These are phyloP conservation scores for Saxidomus purpurata DNA, from an alignment of 1,140 invertebrate genomes.

Conservation along the genomic window DNA sequence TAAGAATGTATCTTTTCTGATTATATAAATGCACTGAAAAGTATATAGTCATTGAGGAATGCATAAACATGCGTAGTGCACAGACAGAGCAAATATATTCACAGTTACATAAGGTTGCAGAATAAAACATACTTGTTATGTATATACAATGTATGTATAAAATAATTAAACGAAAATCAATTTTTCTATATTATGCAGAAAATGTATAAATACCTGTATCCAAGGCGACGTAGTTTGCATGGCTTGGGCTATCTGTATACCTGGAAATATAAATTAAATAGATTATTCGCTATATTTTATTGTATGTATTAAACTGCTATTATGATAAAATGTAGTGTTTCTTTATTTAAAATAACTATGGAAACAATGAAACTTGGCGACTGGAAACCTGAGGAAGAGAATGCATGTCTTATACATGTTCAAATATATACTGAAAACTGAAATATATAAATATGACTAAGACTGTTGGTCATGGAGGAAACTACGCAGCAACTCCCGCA, in stretches of 20 bases:
- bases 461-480: too few species aligned
- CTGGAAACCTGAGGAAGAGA: too few species aligned
- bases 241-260: constrained; percentile 43
- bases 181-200: neutral
- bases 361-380: too few species aligned
- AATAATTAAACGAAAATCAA: constrained; percentile 8
- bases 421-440: too few species aligned
- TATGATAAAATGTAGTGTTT: too few species aligned
- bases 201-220: constrained; percentile 55
- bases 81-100: neutral
- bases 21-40: too few species aligned
- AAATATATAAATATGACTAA: too few species aligned
- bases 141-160: neutral
- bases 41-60: neutral
- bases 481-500: too few species aligned
- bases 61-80: neutral
- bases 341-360: too few species aligned
- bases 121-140: neutral
- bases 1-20: too few species aligned
- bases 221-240: constrained; percentile 63
- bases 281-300: neutral
- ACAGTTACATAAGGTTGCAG: neutral
- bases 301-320: too few species aligned
- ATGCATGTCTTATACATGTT: too few species aligned
- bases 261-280: constrained; percentile 38